Percentiles rank a stretch among this genome's conserved stretches.
These are phyloP conservation scores for Halisarca cf. caerulea DNA, from an alignment of 37 sponge, comb jelly and placozoan species.

Conservation along the genomic window DNA sequence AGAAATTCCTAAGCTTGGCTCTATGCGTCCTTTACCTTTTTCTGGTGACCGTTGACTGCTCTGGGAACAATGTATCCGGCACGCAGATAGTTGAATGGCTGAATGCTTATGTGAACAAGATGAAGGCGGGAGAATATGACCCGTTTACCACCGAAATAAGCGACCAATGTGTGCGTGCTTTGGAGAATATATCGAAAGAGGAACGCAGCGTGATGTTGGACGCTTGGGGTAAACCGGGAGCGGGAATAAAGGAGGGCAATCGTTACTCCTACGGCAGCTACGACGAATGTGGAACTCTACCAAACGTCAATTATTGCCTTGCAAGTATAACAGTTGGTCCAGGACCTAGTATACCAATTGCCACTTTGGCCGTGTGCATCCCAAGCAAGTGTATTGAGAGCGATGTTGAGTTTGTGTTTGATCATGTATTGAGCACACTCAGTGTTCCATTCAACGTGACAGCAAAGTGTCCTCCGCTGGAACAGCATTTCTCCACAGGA, in stretches of 20 bases:
- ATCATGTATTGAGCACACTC: background rate
- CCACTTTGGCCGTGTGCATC: background rate
- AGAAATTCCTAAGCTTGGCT: slow-evolving; percentile 39
- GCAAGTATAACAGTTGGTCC: background rate
- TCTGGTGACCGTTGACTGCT: too few relatives aligned
- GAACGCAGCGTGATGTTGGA: slow-evolving; percentile 15
- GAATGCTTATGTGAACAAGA: too few relatives aligned
- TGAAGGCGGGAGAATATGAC: too few relatives aligned
- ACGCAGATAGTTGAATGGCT: too few relatives aligned
- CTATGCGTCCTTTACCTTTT: background rate
- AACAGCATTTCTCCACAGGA: slow-evolving; percentile 29
- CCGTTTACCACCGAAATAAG: too few relatives aligned
- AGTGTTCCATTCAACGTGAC: background rate
- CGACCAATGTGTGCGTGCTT: too few relatives aligned
- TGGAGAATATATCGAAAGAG: too few relatives aligned
- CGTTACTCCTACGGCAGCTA: slow-evolving; percentile 9
- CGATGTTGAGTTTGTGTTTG: background rate
- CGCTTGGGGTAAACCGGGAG: slow-evolving; percentile 51
- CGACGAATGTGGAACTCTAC: slow-evolving; percentile 35
- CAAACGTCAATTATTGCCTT: slow-evolving; percentile 43
- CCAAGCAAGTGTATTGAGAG: background rate
- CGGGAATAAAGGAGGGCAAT: slow-evolving; percentile 33
- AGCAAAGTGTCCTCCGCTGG: background rate
- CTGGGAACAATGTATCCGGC: too few relatives aligned
- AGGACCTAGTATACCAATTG: background rate